Percentiles rank a stretch among this genome's conserved stretches.
Conservation (phyloP, 2,888 invertebrate species). For the Creontiades dilutus region DNA sequence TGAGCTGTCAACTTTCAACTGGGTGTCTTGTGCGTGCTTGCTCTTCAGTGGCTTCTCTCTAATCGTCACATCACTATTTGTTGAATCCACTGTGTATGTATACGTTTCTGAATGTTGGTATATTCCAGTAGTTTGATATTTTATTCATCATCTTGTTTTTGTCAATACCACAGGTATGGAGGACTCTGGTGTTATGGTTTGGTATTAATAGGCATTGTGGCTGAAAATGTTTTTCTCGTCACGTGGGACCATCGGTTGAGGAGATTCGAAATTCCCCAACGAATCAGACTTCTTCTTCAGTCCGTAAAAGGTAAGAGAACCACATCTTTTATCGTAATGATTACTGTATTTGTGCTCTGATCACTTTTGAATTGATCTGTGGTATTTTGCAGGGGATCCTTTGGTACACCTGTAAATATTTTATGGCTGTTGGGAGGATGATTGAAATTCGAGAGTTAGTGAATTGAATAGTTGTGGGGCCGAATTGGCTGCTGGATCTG, state of each 20-base stretch:
- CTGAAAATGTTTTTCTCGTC: slow-evolving; percentile 82
- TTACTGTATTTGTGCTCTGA: too few relatives aligned
- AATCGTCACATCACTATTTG: slow-evolving; percentile 78
- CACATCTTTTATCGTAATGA: too few relatives aligned
- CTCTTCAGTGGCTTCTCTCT: slow-evolving; percentile 81
- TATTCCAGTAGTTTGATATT: background rate
- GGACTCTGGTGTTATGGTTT: slow-evolving; percentile 79
- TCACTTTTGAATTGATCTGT: too few relatives aligned
- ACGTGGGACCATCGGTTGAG: slow-evolving; percentile 84
- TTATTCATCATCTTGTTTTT: background rate
- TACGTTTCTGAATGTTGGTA: background rate
- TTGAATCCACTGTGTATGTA: slow-evolving; percentile 68
- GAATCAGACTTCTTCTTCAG: slow-evolving; percentile 66
- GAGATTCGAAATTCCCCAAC: slow-evolving; percentile 81
- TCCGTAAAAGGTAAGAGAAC: slow-evolving; percentile 70
- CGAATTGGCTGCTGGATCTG: too few relatives aligned
- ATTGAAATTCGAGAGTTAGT: too few relatives aligned
- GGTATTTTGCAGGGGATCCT: too few relatives aligned
- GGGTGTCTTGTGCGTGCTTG: slow-evolving; percentile 83
- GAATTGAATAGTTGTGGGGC: too few relatives aligned
- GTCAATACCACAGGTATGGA: slow-evolving; percentile 71
- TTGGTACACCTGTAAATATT: too few relatives aligned
- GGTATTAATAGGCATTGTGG: slow-evolving; percentile 80
- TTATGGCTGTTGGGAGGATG: too few relatives aligned
- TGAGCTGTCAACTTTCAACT: slow-evolving; percentile 84